phyloP scores from a whole-genome alignment of 2,113 vertebrate species.

The Capreolus pygargus region DNA sequence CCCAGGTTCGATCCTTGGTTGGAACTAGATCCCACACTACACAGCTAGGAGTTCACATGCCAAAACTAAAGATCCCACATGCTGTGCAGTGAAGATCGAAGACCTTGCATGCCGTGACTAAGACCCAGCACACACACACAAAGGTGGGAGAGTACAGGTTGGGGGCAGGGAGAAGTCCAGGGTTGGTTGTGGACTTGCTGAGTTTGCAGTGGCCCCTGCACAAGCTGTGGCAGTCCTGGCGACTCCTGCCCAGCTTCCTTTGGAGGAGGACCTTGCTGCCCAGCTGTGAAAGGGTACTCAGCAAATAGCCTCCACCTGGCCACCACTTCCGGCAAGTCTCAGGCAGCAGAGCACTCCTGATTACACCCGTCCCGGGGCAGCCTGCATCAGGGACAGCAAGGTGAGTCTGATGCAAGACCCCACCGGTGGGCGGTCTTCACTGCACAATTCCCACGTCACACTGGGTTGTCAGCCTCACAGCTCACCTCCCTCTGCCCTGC shows the following conservation, averaged over 20 bases:
- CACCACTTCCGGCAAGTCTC: background rate
- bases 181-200: background rate
- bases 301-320: background rate
- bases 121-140: background rate
- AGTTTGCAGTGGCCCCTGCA: background rate
- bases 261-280: background rate
- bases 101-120: background rate
- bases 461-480: background rate
- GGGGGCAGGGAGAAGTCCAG: background rate
- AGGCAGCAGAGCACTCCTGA: background rate
- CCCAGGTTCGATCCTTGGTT: background rate
- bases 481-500: background rate
- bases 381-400: background rate
- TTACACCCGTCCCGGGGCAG: background rate
- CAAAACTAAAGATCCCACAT: background rate
- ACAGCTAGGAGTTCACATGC: background rate
- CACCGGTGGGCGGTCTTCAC: rapidly evolving
- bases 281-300: background rate
- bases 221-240: background rate
- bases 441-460: background rate
- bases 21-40: background rate
- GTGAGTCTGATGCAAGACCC: background rate
- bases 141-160: rapidly evolving
- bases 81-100: background rate
- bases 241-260: background rate